phyloP scores from a whole-genome alignment of 2,888 invertebrate species.

The Spodoptera littoralis region DNA sequence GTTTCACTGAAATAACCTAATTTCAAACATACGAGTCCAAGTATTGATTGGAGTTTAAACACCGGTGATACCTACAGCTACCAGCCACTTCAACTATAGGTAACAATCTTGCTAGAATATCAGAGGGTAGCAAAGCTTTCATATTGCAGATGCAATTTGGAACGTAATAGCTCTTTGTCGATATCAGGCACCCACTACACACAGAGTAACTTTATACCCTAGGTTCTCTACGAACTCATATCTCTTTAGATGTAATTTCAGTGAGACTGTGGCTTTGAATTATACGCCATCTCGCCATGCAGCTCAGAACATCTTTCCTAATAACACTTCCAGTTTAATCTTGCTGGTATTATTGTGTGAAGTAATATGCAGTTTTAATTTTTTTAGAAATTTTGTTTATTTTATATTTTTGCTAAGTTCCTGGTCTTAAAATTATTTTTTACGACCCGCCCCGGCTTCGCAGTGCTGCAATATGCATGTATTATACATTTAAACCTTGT shows the following conservation, averaged over 20 bases:
- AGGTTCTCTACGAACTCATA: conserved; percentile 34
- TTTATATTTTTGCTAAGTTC: too few species aligned
- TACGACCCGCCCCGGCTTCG: too few species aligned
- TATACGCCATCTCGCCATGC: conserved; percentile 27
- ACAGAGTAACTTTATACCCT: conserved; percentile 28
- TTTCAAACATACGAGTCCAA: too few species aligned
- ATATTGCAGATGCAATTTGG: conserved; percentile 1
- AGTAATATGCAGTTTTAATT: conserved; percentile 9
- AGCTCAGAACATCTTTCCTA: conserved; percentile 40
- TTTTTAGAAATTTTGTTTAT: neutral
- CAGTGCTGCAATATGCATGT: too few species aligned
- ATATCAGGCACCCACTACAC: conserved; percentile 6
- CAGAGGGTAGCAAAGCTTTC: too few species aligned
- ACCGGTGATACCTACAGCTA: too few species aligned
- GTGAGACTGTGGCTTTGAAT: conserved; percentile 41
- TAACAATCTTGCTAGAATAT: too few species aligned
- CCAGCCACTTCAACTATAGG: too few species aligned
- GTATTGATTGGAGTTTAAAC: too few species aligned
- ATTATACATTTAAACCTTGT: too few species aligned
- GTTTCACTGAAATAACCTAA: too few species aligned
- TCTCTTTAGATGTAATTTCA: conserved; percentile 44
- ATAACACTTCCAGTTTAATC: conserved; percentile 40
- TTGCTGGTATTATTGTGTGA: conserved; percentile 14
- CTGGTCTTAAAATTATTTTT: too few species aligned
- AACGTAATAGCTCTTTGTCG: neutral